Conservation (phyloP, 2,113 vertebrate species). For the Gracilinanus agilis region DNA sequence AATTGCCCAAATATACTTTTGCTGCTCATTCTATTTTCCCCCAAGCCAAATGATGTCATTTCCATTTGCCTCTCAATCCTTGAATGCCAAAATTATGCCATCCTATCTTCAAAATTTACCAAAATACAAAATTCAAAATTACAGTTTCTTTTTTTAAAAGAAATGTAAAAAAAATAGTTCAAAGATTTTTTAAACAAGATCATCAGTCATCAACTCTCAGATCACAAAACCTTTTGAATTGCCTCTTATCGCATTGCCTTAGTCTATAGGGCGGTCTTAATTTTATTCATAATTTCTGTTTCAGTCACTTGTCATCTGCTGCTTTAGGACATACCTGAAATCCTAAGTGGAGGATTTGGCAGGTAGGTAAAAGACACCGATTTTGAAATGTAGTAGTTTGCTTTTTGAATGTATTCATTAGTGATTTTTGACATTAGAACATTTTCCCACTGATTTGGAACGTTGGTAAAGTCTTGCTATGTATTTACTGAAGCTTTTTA, state of each 20-base stretch:
- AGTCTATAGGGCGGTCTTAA: slow-evolving; percentile 47
- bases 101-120: slow-evolving; percentile 80
- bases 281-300: slow-evolving; percentile 66
- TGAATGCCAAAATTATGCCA: slow-evolving; percentile 79
- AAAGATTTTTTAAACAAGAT: slow-evolving; percentile 74
- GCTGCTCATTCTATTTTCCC: slow-evolving; percentile 79
- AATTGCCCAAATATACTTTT: slow-evolving; percentile 70
- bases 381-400: slow-evolving; percentile 69
- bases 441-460: slow-evolving; percentile 69
- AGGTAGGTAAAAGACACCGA: slow-evolving; percentile 62
- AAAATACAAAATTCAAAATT: slow-evolving; percentile 81
- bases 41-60: slow-evolving; percentile 80
- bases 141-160: slow-evolving; percentile 68
- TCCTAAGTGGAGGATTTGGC: slow-evolving; percentile 47
- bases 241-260: slow-evolving; percentile 13
- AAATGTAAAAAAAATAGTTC: slow-evolving; percentile 64
- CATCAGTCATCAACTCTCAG: slow-evolving; percentile 75
- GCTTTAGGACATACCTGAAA: slow-evolving; percentile 58
- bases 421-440: slow-evolving; percentile 76
- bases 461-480: slow-evolving; percentile 74
- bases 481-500: slow-evolving; percentile 81
- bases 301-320: slow-evolving; percentile 60
- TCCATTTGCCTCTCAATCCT: slow-evolving; percentile 72
- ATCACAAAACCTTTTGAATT: slow-evolving; percentile 22
- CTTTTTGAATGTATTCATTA: slow-evolving; percentile 74